These are phyloP conservation scores for Pocillopora grandis DNA, from an alignment of 92 coral and sea anemone genomes.

Conservation along the genomic window DNA sequence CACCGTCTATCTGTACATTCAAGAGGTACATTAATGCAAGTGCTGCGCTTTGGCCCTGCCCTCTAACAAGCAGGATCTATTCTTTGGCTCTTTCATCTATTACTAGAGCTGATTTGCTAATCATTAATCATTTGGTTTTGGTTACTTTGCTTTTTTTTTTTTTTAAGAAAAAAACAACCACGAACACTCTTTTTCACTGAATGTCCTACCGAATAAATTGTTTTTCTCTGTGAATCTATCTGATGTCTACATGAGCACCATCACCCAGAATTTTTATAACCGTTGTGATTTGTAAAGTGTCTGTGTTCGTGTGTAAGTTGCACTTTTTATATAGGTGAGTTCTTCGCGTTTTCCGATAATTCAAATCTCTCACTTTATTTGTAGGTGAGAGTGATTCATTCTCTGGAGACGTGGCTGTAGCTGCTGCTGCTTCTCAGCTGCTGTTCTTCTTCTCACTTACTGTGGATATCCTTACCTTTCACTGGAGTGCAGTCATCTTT, in stretches of 20 bases:
- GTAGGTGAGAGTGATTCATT: slow-evolving; percentile 24
- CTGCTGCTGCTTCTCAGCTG: slow-evolving; percentile 6
- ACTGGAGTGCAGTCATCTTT: neutral
- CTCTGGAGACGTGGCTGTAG: slow-evolving; percentile 34
- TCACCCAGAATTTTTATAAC: neutral
- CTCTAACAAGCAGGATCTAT: too few relatives aligned
- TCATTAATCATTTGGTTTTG: too few relatives aligned
- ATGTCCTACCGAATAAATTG: too few relatives aligned
- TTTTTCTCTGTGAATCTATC: too few relatives aligned
- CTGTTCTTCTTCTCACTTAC: neutral
- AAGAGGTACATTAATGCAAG: too few relatives aligned
- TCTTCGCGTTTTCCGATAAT: neutral
- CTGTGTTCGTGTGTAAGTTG: neutral
- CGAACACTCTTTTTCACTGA: too few relatives aligned
- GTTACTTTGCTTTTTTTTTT: too few relatives aligned
- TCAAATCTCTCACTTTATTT: slow-evolving; percentile 35
- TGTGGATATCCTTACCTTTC: slow-evolving; percentile 3
- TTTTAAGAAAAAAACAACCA: too few relatives aligned
- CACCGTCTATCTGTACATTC: neutral
- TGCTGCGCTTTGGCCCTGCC: too few relatives aligned
- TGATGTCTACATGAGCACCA: neutral
- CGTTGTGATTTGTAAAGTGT: neutral
- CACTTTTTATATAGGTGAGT: neutral
- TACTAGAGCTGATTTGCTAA: too few relatives aligned
- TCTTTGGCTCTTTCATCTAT: too few relatives aligned